Evolutionary conservation across 2,113 vertebrate species (phyloP), one percentile per base, ranked within the genome.

Genomic region (Gallinago media): DNA sequence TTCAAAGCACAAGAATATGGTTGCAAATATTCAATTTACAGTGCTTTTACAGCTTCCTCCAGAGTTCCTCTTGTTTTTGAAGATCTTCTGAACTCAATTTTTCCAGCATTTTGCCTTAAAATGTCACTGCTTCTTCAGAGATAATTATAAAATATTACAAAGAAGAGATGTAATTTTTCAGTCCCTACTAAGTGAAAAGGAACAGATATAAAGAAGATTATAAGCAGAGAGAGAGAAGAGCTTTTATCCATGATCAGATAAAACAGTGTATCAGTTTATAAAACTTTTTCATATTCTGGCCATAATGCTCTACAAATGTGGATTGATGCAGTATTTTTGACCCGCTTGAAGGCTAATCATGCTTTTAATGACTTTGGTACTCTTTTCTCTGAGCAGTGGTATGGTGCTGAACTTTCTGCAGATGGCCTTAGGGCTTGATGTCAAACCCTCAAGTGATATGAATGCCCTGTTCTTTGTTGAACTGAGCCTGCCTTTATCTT

Each of bases 261-360:
- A 29, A 54, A 74, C 44, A 61, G 62, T 29, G 55, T 85, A 75
- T 91, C 0, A 0, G 52, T 78, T 81, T 89, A 73, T 71, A 92
- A 88, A 94, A 46, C 78, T 85, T 92, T 87, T 72, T 65, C 44
- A 32, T 4, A 9, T 94, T 94, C 71, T 91, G 85, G n/a, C 67
- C 1, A 3, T 88, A 96, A 67, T 79, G 52, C 84, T 42, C 94
- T 85, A 89, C 21, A 61, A 84, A 81, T 34, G 56, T 58, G 73
- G 78, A 96, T 92, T 92, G 94, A 95, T 85, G 87, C 18, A 62
- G 89, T 86, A 74, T 85, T 95, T 96, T 92, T 93, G 65, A 89
- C 66, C 74, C 4, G 3, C 55, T 94, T 62, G 82, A 88, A 96
- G 52, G 42, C 58, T 96, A 91, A 96, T 94, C 52, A 93, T 66